Base-by-base conservation (phyloP, 2,797 vertebrate genomes). In the Spinibarbus caldwelli region DNA sequence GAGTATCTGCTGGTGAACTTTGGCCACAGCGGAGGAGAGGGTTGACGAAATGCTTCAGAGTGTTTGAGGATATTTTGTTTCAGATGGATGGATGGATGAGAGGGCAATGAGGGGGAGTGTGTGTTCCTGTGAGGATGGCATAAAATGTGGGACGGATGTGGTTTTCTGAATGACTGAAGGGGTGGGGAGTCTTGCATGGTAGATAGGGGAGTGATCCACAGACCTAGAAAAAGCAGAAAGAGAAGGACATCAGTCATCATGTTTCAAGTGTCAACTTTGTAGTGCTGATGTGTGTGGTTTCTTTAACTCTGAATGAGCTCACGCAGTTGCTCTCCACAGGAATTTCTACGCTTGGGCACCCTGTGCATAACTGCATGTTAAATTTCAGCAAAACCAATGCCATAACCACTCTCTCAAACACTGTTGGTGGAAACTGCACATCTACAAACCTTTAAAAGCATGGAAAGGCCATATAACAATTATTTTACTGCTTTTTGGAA, bases 1-100 rank as follows among this genome's bases (percentile, higher is more conserved):
- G 93, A 93, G 1, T 94, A 94, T 0, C 94, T 70, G 90, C 85
- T n/a, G 91, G 89, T 45, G 91, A 92, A 89, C 70, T 87, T 90
- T 86, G 88, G 83, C 89, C 84, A 88, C n/a, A 84, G 52, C 38
- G 47, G 43, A 21, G 70, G 38, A 71, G 67, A 67, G 66, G 68
- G 64, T 77, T 77, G 75, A 36, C 62, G 15, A 34, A 83, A 83
- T 80, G 79, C 80, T 31, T 73, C 62, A 71, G 83, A 82, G 41
- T 82, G 45, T 67, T 88, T 84, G 14, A 66, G 49, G 17, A 86
- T 72, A 49, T 82, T 52, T 67, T 82, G 72, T 41, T 86, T 76
- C 45, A 88, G 86, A 77, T 87, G 86, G 70, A 76, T 49, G 38
- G 86, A 80, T 23, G 77, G 49, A 67, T 84, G 83, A 57, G 83